Conservation (phyloP, 2,113 vertebrate genomes). For the Lampris megalopsis region DNA sequence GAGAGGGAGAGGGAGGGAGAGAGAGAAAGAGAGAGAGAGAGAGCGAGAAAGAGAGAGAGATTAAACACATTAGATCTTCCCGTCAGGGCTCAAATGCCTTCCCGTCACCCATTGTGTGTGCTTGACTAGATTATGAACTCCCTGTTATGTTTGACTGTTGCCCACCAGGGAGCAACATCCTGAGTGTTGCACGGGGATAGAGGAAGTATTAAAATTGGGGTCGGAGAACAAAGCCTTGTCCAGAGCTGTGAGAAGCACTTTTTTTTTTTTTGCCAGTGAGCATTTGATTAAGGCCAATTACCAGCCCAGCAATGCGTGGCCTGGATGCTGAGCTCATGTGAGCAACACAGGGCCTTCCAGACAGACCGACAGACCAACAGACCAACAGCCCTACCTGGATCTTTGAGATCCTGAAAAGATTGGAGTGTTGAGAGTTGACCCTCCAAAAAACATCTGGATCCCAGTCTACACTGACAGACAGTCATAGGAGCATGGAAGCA, state of each 20-base stretch:
- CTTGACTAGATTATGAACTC: conserved; percentile 68
- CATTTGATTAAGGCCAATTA: conserved; percentile 72
- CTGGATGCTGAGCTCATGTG: conserved; percentile 72
- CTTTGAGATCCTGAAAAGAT: conserved; percentile 26
- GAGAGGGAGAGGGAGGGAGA: too few relatives aligned
- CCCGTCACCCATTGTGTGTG: conserved; percentile 58
- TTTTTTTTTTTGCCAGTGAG: conserved; percentile 37
- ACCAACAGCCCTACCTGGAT: conserved; percentile 42
- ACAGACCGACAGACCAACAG: conserved; percentile 46
- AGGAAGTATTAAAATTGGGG: conserved; percentile 72
- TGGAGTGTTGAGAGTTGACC: conserved; percentile 45
- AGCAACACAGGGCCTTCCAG: conserved; percentile 55
- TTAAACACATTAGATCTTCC: conserved; percentile 58
- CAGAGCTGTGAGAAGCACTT: conserved; percentile 25
- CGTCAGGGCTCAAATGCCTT: conserved; percentile 41
- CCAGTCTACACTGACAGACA: conserved; percentile 59
- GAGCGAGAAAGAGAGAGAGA: conserved; percentile 13
- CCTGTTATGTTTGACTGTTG: conserved; percentile 51
- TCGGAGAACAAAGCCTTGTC: conserved; percentile 59
- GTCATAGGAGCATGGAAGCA: conserved; percentile 54
- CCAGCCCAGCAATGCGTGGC: conserved; percentile 45
- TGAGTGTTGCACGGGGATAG: conserved; percentile 37
- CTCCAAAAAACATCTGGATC: conserved; percentile 66
- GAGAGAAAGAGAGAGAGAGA: too few relatives aligned
- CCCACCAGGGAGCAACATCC: conserved; percentile 49